Base-by-base conservation (phyloP, 2,113 vertebrate genomes). In the Ploceus nigricollis region DNA sequence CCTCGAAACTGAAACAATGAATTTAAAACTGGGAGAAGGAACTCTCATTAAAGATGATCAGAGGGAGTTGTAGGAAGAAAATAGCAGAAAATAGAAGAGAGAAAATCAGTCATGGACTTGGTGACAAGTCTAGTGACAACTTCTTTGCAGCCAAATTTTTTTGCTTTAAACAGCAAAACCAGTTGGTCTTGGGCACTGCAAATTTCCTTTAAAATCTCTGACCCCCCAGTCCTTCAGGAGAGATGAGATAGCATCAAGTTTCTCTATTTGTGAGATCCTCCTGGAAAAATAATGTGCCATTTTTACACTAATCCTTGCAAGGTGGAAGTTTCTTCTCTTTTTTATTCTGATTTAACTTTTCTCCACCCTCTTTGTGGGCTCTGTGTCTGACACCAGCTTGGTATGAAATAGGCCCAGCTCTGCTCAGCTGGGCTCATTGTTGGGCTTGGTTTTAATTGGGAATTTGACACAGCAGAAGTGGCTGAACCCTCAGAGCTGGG, bases 241-340 rank as follows among this genome's bases (percentile, higher is more conserved):
- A 54, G n/a, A 8, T 30, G 31, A 69, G 60, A 7, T 28, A 48
- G 4, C 21, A 12, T 31, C 19, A 33, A n/a, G 6, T n/a, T 64
- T 44, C 72, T 75, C 9, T 20, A 5, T 53, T 69, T 39, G 47
- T 23, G 53, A 77, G 42, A 68, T 71, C 31, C 44, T 40, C 31
- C 39, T 68, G 25, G 30, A 35, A 82, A 63, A 80, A 56, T 0
- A 33, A 64, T 0, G 2, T 54, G 10, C 82, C 60, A 50, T 92
- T 95, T 95, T 97, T 90, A 86, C 85, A 57, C 76, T 80, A 27
- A 69, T 94, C 83, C 82, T 94, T 97, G 81, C 94, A 40, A 82
- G 76, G 77, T 85, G 47, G 76, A 42, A 37, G 47, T 48, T 93
- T 57, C 68, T 77, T 28, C 13, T 68, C 8, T 37, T 44, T 69